Evolutionary conservation across 2,113 vertebrate genomes (phyloP), one percentile per base, ranked within the genome.

Genomic region (Mesitornis unicolor): DNA sequence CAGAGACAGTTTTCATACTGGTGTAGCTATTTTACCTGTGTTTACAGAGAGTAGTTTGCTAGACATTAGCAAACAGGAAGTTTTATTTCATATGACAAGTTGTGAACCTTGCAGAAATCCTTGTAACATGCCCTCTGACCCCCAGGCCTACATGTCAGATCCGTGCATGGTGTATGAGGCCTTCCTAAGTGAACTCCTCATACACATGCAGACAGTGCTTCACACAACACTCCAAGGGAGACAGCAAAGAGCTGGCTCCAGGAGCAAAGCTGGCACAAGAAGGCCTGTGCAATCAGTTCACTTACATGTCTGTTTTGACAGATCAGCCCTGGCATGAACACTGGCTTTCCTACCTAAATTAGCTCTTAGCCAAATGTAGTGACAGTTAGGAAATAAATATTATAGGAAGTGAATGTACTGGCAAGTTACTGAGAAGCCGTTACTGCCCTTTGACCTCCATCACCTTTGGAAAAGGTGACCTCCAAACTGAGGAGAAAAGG

Each of bases 81-180:
- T 35, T 85, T 83, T 93, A 90, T 95, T 91, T 79, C 42, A 47
- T 60, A 29, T 1, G 74, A 69, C 89, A 88, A 87, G 75, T 38
- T 50, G 61, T 42, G 61, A 40, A 89, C 89, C 91, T 92, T 84
- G 87, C 82, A 95, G 82, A 95, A 95, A 94, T 94, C 48, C 40
- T 79, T 84, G 70, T 81, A 93, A 86, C 24, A 0, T 78, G 76
- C 79, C 67, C 59, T 75, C 60, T 92, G 89, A 95, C 57, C 53
- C 57, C 9, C 68, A 70, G 82, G 95, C 54, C 54, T 70, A 40
- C 38, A 45, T 65, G 82, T 86, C 87, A 86, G 63, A 42, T 85
- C 77, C 74, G 26, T 51, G 45, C 35, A 91, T 0, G 2, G 48
- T 1, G 6, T 63, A 25, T 77, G 38, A 94, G 11, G 29, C 51